phyloP scores from a whole-genome alignment of 2,888 invertebrate genomes.

The Drosophila longiperda region DNA sequence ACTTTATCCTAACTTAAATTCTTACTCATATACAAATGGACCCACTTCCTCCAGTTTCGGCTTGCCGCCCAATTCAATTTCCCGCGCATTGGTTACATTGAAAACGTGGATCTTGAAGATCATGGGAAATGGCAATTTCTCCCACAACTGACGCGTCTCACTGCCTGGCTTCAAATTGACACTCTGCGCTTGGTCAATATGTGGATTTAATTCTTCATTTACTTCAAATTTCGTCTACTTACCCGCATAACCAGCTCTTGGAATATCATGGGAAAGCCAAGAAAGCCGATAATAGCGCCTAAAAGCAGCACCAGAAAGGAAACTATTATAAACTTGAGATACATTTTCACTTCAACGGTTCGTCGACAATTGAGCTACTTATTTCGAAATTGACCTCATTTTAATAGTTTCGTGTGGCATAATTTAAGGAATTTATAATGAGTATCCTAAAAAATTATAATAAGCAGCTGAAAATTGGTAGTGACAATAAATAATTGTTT shows the following conservation, averaged over 20 bases:
- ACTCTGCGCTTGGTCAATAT: slow-evolving; percentile 44
- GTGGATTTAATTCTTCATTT: neutral
- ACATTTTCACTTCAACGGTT: slow-evolving; percentile 47
- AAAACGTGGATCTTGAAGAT: slow-evolving; percentile 91
- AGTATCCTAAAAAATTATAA: slow-evolving; percentile 40
- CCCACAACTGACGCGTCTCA: slow-evolving; percentile 91
- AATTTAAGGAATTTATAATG: slow-evolving; percentile 37
- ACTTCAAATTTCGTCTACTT: neutral
- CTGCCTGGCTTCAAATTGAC: slow-evolving; percentile 87
- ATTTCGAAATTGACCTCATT: slow-evolving; percentile 27
- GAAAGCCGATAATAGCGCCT: slow-evolving; percentile 89
- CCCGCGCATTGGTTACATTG: slow-evolving; percentile 91
- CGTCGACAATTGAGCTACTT: slow-evolving; percentile 14
- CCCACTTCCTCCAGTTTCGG: slow-evolving; percentile 91
- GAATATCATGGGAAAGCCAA: slow-evolving; percentile 88
- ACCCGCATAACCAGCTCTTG: slow-evolving; percentile 89
- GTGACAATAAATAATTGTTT: neutral
- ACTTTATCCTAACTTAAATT: neutral
- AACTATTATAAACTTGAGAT: slow-evolving; percentile 85
- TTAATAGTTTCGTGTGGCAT: slow-evolving; percentile 41
- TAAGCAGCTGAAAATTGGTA: neutral
- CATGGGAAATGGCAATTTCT: slow-evolving; percentile 90
- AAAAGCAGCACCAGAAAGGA: slow-evolving; percentile 86
- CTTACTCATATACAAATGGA: slow-evolving; percentile 93
- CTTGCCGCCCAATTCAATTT: slow-evolving; percentile 88